These are phyloP conservation scores for Acanthurus tractus DNA, from an alignment of 2,797 vertebrate species.

Conservation along the genomic window DNA sequence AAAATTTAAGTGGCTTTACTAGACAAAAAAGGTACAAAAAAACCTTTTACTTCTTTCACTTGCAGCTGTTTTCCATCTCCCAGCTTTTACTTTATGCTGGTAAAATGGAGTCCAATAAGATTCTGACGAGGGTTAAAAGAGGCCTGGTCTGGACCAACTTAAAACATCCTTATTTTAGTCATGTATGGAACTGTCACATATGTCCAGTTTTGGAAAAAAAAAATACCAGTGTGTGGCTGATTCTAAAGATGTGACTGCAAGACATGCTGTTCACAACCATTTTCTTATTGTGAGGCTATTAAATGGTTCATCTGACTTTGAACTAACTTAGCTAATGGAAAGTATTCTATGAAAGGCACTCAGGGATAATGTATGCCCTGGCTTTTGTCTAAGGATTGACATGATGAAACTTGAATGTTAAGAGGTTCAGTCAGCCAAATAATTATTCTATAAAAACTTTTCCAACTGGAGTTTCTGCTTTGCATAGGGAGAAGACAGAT, in stretches of 20 bases:
- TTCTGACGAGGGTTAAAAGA: slow-evolving; percentile 71
- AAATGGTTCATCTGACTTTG: slow-evolving; percentile 62
- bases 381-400: slow-evolving; percentile 51
- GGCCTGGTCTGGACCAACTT: slow-evolving; percentile 79
- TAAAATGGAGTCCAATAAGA: slow-evolving; percentile 80
- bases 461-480: slow-evolving; percentile 47
- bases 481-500: slow-evolving; percentile 29
- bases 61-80: slow-evolving; percentile 83
- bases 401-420: slow-evolving; percentile 53
- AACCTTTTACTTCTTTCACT: slow-evolving; percentile 43
- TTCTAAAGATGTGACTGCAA: slow-evolving; percentile 63
- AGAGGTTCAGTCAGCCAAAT: slow-evolving; percentile 56
- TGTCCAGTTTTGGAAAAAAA: slow-evolving; percentile 36
- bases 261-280: slow-evolving; percentile 28
- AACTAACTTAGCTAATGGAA: slow-evolving; percentile 74
- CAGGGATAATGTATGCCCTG: slow-evolving; percentile 34
- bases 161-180: slow-evolving; percentile 81
- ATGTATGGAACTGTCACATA: slow-evolving; percentile 69
- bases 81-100: slow-evolving; percentile 77
- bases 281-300: slow-evolving; percentile 67
- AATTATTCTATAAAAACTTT: slow-evolving; percentile 59
- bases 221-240: slow-evolving; percentile 71
- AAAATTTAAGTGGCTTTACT: slow-evolving; percentile 49
- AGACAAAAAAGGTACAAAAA: slow-evolving; percentile 54
- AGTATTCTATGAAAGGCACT: slow-evolving; percentile 55